Conservation (phyloP, 2,888 invertebrate genomes). For the Xestobium rufovillosum region DNA sequence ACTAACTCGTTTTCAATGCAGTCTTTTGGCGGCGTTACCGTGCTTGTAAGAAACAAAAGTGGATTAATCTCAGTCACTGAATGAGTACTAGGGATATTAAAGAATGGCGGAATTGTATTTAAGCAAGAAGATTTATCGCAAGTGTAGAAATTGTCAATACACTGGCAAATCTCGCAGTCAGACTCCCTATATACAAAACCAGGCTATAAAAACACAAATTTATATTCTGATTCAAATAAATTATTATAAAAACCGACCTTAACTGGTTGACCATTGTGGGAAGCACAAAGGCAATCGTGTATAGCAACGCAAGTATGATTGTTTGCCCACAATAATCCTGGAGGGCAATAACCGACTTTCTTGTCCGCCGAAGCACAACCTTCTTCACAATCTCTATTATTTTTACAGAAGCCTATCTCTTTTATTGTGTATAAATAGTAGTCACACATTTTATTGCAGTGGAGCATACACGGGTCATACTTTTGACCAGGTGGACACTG, state of each 20-base stretch:
- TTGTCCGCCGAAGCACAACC: constrained; percentile 40
- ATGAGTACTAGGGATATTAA: no score
- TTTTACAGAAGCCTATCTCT: constrained; percentile 42
- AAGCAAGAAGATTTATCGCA: constrained; percentile 55
- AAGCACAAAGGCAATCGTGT: constrained; percentile 69
- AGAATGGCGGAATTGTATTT: no score
- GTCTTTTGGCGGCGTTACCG: constrained; percentile 43
- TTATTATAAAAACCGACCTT: constrained; percentile 45
- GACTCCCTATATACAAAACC: constrained; percentile 54
- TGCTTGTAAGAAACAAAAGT: no score
- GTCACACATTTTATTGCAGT: constrained; percentile 64
- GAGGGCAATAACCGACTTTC: constrained; percentile 47
- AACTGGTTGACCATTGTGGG: constrained; percentile 54
- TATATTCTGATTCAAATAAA: constrained; percentile 2
- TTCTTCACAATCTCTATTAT: constrained; percentile 34
- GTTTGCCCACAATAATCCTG: constrained; percentile 62
- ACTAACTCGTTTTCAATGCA: constrained; percentile 43
- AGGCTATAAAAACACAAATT: constrained; percentile 48
- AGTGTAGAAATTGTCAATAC: constrained; percentile 65
- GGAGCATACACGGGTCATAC: constrained; percentile 63
- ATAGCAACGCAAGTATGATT: constrained; percentile 61
- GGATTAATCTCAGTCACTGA: no score
- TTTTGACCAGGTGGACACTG: constrained; percentile 44
- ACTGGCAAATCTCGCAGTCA: constrained; percentile 70
- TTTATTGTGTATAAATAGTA: constrained; percentile 49